Evolutionary conservation across 2,888 invertebrate species (phyloP).

Genomic region (Tiliacea citrago): DNA sequence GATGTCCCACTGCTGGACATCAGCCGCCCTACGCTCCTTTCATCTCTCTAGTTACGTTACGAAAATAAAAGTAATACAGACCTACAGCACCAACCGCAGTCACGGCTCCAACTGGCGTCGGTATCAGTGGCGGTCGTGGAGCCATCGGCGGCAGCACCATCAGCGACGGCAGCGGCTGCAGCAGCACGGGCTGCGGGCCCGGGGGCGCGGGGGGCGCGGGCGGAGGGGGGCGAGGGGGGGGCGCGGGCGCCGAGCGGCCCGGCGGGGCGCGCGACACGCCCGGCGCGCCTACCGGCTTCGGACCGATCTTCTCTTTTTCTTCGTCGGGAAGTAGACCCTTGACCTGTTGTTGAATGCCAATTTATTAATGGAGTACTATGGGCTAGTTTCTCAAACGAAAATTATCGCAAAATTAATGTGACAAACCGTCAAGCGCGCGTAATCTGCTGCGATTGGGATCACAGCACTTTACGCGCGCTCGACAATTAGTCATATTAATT

Average conservation of each 20-base stretch:
- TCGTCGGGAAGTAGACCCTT: constrained; percentile 98
- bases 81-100: constrained; percentile 66
- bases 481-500: too few relatives aligned
- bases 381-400: too few relatives aligned
- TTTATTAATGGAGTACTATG: too few relatives aligned
- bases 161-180: constrained; percentile 87
- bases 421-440: too few relatives aligned
- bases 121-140: constrained; percentile 82
- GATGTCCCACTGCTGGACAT: background rate
- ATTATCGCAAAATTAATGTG: too few relatives aligned
- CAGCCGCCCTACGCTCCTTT: background rate
- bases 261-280: constrained; percentile 61
- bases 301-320: constrained; percentile 99
- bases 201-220: constrained; percentile 60
- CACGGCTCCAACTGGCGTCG: constrained; percentile 68
- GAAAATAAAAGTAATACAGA: constrained; percentile 22
- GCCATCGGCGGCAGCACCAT: constrained; percentile 89
- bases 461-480: too few relatives aligned
- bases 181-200: constrained; percentile 75
- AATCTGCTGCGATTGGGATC: too few relatives aligned
- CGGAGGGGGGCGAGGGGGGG: constrained; percentile 64
- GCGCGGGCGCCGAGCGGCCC: constrained; percentile 68
- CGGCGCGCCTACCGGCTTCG: constrained; percentile 92
- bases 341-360: constrained; percentile 70
- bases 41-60: background rate